These are phyloP conservation scores for Ctenicera cuprea DNA, from an alignment of 2,888 invertebrate species.

Conservation along the genomic window DNA sequence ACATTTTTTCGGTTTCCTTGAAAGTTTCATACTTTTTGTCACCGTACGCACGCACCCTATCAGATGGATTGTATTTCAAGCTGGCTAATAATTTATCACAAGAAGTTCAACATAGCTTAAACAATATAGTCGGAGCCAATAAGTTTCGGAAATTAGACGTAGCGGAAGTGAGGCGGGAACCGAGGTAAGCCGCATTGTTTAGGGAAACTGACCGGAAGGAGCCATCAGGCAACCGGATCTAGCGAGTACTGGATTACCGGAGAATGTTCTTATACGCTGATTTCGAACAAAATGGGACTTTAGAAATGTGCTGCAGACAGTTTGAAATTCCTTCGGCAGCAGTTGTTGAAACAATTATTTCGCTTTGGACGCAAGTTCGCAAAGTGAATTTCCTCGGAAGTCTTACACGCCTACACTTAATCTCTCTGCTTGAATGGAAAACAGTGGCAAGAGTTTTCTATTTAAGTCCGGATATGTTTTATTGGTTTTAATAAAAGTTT, in stretches of 20 bases:
- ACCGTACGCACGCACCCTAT: too few species aligned
- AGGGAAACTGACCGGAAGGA: slow-evolving; percentile 45
- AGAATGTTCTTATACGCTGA: slow-evolving; percentile 29
- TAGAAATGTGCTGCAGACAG: slow-evolving; percentile 29
- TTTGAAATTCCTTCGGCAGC: slow-evolving; percentile 6
- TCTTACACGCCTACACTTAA: too few species aligned
- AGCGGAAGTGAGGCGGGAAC: slow-evolving; percentile 37
- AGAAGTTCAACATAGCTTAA: slow-evolving; percentile 30
- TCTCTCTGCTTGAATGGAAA: too few species aligned
- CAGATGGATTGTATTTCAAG: neutral
- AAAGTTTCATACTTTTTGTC: too few species aligned
- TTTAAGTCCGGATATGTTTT: neutral
- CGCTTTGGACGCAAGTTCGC: neutral
- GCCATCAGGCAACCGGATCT: slow-evolving; percentile 40
- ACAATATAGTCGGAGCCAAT: slow-evolving; percentile 32
- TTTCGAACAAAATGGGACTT: slow-evolving; percentile 25
- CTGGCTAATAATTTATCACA: slow-evolving; percentile 21
- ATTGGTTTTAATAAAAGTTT: neutral
- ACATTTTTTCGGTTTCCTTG: neutral
- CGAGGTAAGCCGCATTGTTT: slow-evolving; percentile 42
- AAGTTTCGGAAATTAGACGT: slow-evolving; percentile 39
- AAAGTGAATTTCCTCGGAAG: neutral
- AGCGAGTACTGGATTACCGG: slow-evolving; percentile 31
- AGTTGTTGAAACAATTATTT: slow-evolving; percentile 18
- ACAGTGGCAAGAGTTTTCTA: too few species aligned